Conservation (phyloP, 2,888 invertebrate species). For the Eumerus sabulonum region DNA sequence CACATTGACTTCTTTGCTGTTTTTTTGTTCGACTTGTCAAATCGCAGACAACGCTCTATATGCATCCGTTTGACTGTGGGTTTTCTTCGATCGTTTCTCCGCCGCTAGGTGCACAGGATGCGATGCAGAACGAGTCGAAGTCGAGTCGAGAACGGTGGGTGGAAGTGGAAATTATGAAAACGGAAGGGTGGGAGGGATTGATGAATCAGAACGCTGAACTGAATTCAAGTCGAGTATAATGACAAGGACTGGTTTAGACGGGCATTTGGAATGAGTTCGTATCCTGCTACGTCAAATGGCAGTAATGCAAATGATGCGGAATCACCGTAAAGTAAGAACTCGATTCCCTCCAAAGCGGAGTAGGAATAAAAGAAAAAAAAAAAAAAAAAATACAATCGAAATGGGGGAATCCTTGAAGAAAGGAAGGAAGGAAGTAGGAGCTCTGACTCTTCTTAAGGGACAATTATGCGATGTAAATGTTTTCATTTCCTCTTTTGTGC, state of each 20-base stretch:
- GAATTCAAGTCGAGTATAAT: slow-evolving; percentile 42
- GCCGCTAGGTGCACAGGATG: slow-evolving; percentile 24
- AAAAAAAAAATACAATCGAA: too few relatives aligned
- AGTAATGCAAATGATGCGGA: slow-evolving; percentile 46
- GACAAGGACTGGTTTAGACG: slow-evolving; percentile 43
- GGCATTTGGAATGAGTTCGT: slow-evolving; percentile 19
- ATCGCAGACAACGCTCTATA: slow-evolving; percentile 44
- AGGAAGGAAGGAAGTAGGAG: slow-evolving; percentile 26
- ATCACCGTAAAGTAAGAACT: slow-evolving; percentile 13
- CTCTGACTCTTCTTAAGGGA: slow-evolving; percentile 19
- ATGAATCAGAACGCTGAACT: slow-evolving; percentile 9
- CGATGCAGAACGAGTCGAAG: not conserved
- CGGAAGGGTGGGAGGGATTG: slow-evolving; percentile 37
- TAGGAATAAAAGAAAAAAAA: too few relatives aligned
- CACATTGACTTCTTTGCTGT: not conserved
- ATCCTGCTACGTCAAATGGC: slow-evolving; percentile 11
- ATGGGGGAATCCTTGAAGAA: not conserved
- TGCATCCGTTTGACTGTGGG: slow-evolving; percentile 23
- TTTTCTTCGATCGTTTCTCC: slow-evolving; percentile 42
- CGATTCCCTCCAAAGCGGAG: too few relatives aligned
- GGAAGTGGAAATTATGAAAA: slow-evolving; percentile 58
- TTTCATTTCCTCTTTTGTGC: not conserved
- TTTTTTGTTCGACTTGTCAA: slow-evolving; percentile 11
- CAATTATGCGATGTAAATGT: slow-evolving; percentile 42
- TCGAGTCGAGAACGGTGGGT: too few relatives aligned